Conservation (phyloP, 2,888 invertebrate genomes). For the Drosophila meridiana region DNA sequence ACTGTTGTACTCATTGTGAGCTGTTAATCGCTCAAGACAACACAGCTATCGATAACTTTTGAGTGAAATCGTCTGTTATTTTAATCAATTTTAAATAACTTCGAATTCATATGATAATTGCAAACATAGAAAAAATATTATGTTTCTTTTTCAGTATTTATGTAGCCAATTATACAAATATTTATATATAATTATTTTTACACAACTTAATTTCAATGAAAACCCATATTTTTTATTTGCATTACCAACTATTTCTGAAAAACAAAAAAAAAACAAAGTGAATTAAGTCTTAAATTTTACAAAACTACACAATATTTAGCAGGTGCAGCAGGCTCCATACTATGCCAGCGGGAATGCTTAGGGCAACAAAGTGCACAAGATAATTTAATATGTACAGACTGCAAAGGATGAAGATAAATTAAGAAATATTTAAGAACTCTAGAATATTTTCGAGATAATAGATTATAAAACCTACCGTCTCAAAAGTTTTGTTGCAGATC, state of each 20-base stretch:
- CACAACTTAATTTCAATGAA: neutral
- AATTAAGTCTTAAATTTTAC: neutral
- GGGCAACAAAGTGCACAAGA: slow-evolving; percentile 19
- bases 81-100: neutral
- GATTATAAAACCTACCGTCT: slow-evolving; percentile 14
- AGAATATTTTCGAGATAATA: no score
- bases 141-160: neutral
- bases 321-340: slow-evolving; percentile 42
- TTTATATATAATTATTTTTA: neutral
- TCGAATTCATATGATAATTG: neutral
- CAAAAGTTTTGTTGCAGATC: slow-evolving; percentile 87
- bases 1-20: slow-evolving; percentile 19
- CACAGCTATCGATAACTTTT: slow-evolving; percentile 3
- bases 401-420: neutral
- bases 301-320: neutral
- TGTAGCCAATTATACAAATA: no score
- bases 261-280: neutral
- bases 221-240: neutral
- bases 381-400: neutral
- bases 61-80: neutral
- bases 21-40: slow-evolving; percentile 13
- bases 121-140: neutral
- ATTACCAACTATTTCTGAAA: neutral
- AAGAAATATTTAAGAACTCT: no score
- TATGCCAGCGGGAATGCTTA: slow-evolving; percentile 44